Evolutionary conservation across 1,140 invertebrate species (phyloP).

Genomic region (Orchesella cincta): DNA sequence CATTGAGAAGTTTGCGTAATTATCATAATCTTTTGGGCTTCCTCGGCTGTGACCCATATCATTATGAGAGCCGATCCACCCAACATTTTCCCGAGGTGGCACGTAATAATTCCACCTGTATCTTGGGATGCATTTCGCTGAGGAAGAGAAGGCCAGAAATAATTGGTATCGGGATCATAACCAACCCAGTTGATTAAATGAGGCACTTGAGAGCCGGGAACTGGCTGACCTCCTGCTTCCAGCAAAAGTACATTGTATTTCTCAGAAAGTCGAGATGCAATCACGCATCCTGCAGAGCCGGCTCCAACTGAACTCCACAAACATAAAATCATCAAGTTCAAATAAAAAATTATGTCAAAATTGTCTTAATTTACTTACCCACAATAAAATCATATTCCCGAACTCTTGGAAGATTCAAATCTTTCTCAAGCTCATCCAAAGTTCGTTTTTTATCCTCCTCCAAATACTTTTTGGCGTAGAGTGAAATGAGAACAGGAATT

Average conservation of each 20-base stretch:
- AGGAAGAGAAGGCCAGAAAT: not conserved
- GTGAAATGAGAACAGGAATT: too few species aligned
- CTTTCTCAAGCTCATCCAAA: too few species aligned
- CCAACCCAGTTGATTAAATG: too few species aligned
- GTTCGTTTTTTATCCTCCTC: too few species aligned
- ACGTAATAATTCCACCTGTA: conserved; percentile 57
- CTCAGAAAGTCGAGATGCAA: not conserved
- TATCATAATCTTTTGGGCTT: conserved; percentile 65
- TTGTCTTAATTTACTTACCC: too few species aligned
- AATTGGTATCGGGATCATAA: too few species aligned
- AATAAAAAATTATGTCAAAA: not conserved
- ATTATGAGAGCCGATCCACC: conserved; percentile 67
- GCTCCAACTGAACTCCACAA: too few species aligned
- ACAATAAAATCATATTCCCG: too few species aligned
- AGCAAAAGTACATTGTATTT: not conserved
- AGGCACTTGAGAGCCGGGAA: too few species aligned
- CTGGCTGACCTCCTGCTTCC: not conserved
- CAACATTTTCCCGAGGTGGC: too few species aligned
- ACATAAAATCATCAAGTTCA: not conserved
- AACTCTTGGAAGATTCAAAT: too few species aligned
- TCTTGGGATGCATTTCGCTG: not conserved
- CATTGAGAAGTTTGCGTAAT: conserved; percentile 62
- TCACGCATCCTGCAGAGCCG: not conserved
- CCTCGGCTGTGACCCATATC: conserved; percentile 68
- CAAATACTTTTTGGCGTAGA: too few species aligned